Conservation (phyloP, 1,140 invertebrate genomes). For the Penaeus chinensis region DNA sequence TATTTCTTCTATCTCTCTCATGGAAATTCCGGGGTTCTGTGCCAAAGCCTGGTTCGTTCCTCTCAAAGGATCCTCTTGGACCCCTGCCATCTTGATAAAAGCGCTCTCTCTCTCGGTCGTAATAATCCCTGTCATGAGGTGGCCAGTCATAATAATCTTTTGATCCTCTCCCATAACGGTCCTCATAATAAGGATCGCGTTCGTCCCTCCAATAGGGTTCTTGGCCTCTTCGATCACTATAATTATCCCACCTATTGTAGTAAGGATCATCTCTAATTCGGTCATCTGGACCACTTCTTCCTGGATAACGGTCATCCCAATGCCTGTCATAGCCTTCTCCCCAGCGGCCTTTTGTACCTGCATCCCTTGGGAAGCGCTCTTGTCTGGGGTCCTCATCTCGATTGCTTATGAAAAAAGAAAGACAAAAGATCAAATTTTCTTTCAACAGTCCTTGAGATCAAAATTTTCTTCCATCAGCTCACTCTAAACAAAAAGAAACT, state of each 20-base stretch:
- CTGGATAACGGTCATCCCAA: too few species aligned
- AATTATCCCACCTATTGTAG: slow-evolving; percentile 26
- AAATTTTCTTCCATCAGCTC: too few species aligned
- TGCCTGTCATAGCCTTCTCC: not conserved
- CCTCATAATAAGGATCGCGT: slow-evolving; percentile 1
- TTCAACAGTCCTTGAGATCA: too few species aligned
- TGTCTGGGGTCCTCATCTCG: not conserved
- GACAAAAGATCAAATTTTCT: not conserved
- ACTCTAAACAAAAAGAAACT: too few species aligned
- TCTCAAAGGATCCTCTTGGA: too few species aligned
- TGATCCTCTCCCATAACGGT: slow-evolving; percentile 4
- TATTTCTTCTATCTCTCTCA: too few species aligned
- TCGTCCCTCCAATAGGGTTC: not conserved
- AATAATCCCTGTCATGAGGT: not conserved
- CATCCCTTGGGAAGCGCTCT: not conserved
- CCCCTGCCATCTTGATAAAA: not conserved
- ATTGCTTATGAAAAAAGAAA: not conserved
- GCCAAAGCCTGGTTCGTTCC: not conserved
- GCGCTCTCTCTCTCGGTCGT: slow-evolving; percentile 1
- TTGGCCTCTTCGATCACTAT: not conserved
- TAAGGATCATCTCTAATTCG: not conserved
- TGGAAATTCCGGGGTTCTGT: not conserved
- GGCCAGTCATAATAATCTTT: not conserved
- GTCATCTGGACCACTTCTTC: too few species aligned
- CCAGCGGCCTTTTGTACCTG: not conserved